Evolutionary conservation across 2,113 vertebrate species (phyloP).

Genomic region (Microcebus tavaratra): DNA sequence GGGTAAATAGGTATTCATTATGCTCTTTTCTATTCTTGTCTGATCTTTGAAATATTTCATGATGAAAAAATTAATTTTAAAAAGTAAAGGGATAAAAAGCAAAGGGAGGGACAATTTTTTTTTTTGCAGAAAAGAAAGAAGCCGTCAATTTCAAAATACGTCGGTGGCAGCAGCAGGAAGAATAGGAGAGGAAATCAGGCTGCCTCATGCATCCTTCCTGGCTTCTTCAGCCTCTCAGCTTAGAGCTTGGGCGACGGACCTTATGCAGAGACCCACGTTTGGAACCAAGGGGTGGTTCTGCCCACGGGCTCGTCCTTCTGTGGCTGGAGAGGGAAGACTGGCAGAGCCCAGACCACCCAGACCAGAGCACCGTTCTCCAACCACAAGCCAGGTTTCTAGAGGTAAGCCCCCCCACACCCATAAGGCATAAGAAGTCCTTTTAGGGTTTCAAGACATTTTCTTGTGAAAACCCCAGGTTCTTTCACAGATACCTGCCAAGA

Average conservation of each 20-base stretch:
- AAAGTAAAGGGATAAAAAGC: background rate
- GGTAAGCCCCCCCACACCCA: background rate
- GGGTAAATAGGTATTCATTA: constrained; percentile 65
- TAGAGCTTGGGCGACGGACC: background rate
- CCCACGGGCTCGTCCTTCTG: background rate
- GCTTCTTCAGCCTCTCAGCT: background rate
- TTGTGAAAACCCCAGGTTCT: constrained; percentile 45
- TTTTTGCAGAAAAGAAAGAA: constrained; percentile 34
- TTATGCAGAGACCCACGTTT: accelerated
- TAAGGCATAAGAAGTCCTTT: background rate
- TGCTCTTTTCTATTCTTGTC: constrained; percentile 55
- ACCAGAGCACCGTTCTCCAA: background rate
- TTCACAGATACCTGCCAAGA: constrained; percentile 16
- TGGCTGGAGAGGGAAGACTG: background rate
- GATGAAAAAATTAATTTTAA: constrained; percentile 58
- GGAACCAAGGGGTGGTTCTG: background rate
- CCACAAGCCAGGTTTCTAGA: background rate
- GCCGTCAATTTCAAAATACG: constrained; percentile 27
- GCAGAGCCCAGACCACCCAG: background rate
- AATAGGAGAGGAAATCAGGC: background rate
- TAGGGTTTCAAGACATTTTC: background rate
- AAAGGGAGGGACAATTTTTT: constrained; percentile 34
- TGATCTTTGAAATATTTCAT: constrained; percentile 58
- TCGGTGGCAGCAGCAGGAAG: background rate
- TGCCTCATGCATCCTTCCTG: background rate